Evolutionary conservation across 2,888 invertebrate genomes (phyloP).

Genomic region (Mycalesis mineus): DNA sequence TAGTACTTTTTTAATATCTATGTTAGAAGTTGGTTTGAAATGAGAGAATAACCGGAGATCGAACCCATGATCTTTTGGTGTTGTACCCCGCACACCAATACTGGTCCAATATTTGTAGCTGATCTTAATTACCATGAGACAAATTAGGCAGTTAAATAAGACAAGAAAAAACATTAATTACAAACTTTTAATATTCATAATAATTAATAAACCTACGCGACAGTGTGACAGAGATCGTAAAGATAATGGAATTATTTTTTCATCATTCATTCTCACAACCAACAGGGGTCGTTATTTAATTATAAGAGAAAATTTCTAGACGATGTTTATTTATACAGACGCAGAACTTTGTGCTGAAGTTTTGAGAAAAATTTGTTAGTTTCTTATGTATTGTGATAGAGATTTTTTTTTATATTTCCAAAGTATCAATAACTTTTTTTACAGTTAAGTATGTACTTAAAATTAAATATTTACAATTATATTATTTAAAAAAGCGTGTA

Average conservation of each 20-base stretch:
- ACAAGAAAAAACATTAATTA: not conserved
- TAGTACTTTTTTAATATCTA: too few relatives aligned
- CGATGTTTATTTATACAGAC: not conserved
- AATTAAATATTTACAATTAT: too few relatives aligned
- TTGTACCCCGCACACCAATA: too few relatives aligned
- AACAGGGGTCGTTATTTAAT: slow-evolving; percentile 22
- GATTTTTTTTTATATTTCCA: too few relatives aligned
- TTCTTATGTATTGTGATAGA: not conserved
- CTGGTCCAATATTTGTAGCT: too few relatives aligned
- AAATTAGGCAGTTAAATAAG: not conserved
- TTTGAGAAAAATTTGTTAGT: not conserved
- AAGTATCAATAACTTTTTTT: too few relatives aligned
- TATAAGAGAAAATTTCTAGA: slow-evolving; percentile 1
- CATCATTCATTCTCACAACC: slow-evolving; percentile 16
- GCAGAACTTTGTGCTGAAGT: not conserved
- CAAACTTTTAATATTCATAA: not conserved
- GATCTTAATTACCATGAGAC: too few relatives aligned
- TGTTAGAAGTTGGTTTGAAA: too few relatives aligned
- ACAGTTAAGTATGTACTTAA: too few relatives aligned
- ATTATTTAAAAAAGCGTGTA: too few relatives aligned
- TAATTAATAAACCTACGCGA: not conserved
- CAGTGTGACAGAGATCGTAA: not conserved
- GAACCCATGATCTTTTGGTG: too few relatives aligned
- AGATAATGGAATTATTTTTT: slow-evolving; percentile 12
- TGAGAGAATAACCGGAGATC: too few relatives aligned